phyloP scores from a whole-genome alignment of 2,888 invertebrate species.

The Trachelus stipa region DNA sequence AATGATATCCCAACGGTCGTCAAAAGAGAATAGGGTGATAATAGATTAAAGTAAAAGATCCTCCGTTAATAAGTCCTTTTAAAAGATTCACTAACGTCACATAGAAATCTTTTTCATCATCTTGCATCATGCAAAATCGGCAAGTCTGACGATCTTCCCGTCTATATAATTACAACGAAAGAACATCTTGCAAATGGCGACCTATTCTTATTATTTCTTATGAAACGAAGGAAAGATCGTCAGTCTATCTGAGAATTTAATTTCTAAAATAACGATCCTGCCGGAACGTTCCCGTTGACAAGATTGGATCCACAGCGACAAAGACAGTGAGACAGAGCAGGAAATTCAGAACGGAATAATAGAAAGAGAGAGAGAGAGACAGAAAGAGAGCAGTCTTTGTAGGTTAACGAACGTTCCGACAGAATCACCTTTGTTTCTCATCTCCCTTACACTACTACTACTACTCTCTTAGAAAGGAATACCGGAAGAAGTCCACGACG shows the following conservation, averaged over 20 bases:
- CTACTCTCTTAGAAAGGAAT: not conserved
- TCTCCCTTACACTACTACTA: not conserved
- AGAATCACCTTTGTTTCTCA: not conserved
- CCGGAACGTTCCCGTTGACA: not conserved
- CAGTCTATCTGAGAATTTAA: not conserved
- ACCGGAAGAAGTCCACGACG: not conserved
- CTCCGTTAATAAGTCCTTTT: not conserved
- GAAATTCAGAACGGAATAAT: not conserved
- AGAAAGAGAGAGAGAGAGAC: not conserved
- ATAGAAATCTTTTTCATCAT: not conserved
- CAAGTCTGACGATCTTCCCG: not conserved
- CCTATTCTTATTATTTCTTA: not conserved
- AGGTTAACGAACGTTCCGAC: not conserved
- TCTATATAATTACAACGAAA: not conserved
- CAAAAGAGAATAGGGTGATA: not conserved
- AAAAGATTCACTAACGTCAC: not conserved
- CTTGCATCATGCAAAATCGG: not conserved
- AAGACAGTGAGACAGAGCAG: not conserved
- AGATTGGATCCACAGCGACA: not conserved
- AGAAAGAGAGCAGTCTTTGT: not conserved
- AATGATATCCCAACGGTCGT: not conserved
- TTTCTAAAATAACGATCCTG: not conserved
- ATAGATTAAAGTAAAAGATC: not conserved
- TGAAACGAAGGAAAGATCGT: not conserved
- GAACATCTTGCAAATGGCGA: not conserved